Percentiles rank a stretch among this genome's conserved stretches.
phyloP scores from a whole-genome alignment of 2,888 invertebrate species.

The Folsomia manolachei region DNA sequence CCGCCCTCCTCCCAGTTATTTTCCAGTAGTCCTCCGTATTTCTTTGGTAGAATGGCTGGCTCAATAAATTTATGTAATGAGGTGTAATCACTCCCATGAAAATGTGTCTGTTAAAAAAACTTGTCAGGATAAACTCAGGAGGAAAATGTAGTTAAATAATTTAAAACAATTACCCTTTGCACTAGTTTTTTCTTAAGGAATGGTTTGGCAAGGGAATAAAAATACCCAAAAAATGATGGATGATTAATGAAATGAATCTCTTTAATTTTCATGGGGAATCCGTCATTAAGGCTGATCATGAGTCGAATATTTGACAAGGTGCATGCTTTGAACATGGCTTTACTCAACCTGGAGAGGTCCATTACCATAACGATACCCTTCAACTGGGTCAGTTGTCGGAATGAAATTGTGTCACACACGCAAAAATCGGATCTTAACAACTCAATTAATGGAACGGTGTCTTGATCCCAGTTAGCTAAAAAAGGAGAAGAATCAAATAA shows the following conservation, averaged over 20 bases:
- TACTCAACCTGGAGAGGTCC: not conserved
- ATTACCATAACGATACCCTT: not conserved
- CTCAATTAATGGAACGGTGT: not conserved
- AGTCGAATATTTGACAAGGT: not conserved
- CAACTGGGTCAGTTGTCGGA: not conserved
- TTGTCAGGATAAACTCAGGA: not conserved
- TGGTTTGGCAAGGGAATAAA: not conserved
- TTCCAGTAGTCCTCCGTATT: not conserved
- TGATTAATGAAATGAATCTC: constrained; percentile 1
- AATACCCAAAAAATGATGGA: not conserved
- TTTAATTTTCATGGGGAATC: constrained; percentile 12
- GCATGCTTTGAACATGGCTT: not conserved
- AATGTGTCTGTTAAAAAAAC: not conserved
- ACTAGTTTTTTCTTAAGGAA: constrained; percentile 1
- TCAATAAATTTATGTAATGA: not conserved
- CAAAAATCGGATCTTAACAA: not conserved
- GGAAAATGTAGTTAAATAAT: not conserved
- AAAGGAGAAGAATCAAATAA: not conserved
- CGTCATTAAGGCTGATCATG: not conserved
- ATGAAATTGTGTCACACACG: not conserved
- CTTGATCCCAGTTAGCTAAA: not conserved
- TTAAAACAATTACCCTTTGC: not conserved
- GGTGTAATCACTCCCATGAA: not conserved
- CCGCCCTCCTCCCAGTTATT: not conserved
- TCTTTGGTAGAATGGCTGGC: not conserved